These are phyloP conservation scores for Cynodonichthys magdalenae DNA, from an alignment of 2,797 vertebrate species.

Conservation along the genomic window DNA sequence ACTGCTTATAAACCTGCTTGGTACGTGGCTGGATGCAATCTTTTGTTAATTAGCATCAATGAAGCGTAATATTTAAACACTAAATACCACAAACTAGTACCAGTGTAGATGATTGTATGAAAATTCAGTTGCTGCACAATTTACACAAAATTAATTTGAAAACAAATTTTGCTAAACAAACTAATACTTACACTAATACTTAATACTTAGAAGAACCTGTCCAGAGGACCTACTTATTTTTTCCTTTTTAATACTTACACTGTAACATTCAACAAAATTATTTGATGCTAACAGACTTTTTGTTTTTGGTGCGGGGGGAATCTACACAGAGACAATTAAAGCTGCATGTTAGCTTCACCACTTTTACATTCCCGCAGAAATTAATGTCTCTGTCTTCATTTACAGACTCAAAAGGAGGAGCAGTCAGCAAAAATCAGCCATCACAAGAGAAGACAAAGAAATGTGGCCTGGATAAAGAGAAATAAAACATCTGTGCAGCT, in stretches of 20 bases:
- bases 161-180: neutral
- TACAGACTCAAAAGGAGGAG: slow-evolving; percentile 66
- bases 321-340: slow-evolving; percentile 7
- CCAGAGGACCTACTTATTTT: no score
- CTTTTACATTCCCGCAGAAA: slow-evolving; percentile 7
- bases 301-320: no score
- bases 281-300: no score
- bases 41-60: neutral
- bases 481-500: slow-evolving; percentile 52
- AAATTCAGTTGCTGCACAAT: no score
- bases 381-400: slow-evolving; percentile 39
- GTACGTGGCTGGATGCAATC: neutral
- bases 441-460: slow-evolving; percentile 66
- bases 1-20: neutral
- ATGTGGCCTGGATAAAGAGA: slow-evolving; percentile 57
- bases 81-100: neutral
- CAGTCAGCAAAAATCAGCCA: slow-evolving; percentile 43
- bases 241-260: no score
- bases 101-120: no score
- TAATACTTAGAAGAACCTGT: no score
- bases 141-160: no score
- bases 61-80: neutral
- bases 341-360: neutral
- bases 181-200: neutral
- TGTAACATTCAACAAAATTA: no score